These are phyloP conservation scores for Enteromius viviparus DNA, from an alignment of 2,797 vertebrate species.

Conservation along the genomic window DNA sequence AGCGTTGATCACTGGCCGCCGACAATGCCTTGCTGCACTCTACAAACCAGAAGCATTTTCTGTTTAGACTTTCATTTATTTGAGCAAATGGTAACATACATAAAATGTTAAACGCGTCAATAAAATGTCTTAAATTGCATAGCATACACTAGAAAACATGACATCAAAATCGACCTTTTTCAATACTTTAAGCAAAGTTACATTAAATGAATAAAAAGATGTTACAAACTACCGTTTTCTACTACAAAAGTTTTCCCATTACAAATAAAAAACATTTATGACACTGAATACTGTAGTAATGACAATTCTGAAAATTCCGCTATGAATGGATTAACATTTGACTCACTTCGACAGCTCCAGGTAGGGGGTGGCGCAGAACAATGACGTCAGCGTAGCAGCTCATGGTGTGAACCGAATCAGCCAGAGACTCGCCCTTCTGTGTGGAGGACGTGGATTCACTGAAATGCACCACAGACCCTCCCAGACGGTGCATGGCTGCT, in stretches of 20 bases:
- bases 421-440: slow-evolving; percentile 93
- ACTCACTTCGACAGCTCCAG: slow-evolving; percentile 89
- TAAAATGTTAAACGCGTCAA: too few species aligned
- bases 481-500: slow-evolving; percentile 92
- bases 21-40: slow-evolving; percentile 89
- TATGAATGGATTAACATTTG: background rate
- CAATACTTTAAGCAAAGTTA: too few species aligned
- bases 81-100: background rate
- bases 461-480: slow-evolving; percentile 91
- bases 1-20: slow-evolving; percentile 93
- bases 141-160: too few species aligned
- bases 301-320: background rate
- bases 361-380: slow-evolving; percentile 91
- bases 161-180: too few species aligned
- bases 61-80: background rate
- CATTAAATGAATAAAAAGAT: too few species aligned
- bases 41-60: slow-evolving; percentile 56
- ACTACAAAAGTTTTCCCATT: background rate
- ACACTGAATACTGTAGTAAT: background rate
- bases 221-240: too few species aligned
- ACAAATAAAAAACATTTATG: background rate
- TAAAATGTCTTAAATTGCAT: too few species aligned
- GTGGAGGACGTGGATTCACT: slow-evolving; percentile 90
- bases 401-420: slow-evolving; percentile 95
- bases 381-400: slow-evolving; percentile 92